Percentiles rank a stretch among this genome's conserved stretches.
Evolutionary conservation across 2,797 vertebrate genomes (phyloP).

Genomic region (Staurois parvus): DNA sequence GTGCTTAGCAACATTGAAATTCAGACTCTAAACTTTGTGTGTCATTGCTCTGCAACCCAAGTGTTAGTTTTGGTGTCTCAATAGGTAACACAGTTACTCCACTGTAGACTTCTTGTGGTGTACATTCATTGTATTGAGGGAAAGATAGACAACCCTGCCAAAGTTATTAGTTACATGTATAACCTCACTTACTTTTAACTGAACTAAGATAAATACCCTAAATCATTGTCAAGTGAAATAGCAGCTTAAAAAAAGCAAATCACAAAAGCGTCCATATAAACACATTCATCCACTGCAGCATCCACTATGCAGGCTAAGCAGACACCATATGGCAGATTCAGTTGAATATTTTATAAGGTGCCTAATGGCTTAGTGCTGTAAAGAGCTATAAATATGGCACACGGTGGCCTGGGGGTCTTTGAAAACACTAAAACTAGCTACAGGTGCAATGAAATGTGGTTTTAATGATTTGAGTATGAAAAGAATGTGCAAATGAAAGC

Average conservation of each 20-base stretch:
- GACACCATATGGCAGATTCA: constrained; percentile 37
- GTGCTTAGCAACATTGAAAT: too few relatives aligned
- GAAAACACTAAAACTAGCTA: constrained; percentile 46
- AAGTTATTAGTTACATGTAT: too few relatives aligned
- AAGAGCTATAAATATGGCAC: constrained; percentile 49
- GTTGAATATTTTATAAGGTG: constrained; percentile 57
- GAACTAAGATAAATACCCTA: neutral
- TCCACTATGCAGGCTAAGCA: constrained; percentile 1
- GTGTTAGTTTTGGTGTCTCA: too few relatives aligned
- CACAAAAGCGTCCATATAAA: neutral
- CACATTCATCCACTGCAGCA: neutral
- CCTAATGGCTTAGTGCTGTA: constrained; percentile 45
- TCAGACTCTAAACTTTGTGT: too few relatives aligned
- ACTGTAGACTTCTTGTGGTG: too few relatives aligned
- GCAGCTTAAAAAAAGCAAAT: neutral
- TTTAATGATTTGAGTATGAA: constrained; percentile 53
- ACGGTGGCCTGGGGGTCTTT: constrained; percentile 51
- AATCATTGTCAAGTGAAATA: neutral
- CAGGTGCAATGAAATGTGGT: constrained; percentile 49
- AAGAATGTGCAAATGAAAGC: constrained; percentile 55
- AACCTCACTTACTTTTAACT: neutral
- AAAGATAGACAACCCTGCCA: too few relatives aligned
- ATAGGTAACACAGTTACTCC: too few relatives aligned
- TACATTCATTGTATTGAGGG: neutral
- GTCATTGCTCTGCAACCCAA: too few relatives aligned